phyloP scores from a whole-genome alignment of 2,113 vertebrate genomes.

The Clarias gariepinus region DNA sequence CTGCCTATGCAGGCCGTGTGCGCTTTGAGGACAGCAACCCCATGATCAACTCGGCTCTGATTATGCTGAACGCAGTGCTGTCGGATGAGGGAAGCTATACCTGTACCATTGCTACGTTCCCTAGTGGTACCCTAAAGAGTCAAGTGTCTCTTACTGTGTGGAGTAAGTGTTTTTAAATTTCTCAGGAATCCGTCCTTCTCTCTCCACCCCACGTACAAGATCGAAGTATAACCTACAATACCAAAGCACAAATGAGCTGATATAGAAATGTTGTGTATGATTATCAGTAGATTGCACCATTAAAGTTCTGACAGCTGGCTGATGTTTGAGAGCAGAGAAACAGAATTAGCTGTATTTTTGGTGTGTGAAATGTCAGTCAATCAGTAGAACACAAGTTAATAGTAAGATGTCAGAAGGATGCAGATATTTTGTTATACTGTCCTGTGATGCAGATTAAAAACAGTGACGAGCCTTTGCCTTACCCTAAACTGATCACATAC shows the following conservation, averaged over 20 bases:
- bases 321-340: background rate
- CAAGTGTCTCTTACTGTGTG: slow-evolving; percentile 63
- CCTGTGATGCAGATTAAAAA: background rate
- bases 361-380: background rate
- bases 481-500: background rate
- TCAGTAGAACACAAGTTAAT: background rate
- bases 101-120: slow-evolving; percentile 67
- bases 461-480: background rate
- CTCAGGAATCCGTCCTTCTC: background rate
- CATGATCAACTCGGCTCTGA: slow-evolving; percentile 62
- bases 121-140: slow-evolving; percentile 65
- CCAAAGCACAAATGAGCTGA: background rate
- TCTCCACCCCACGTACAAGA: background rate
- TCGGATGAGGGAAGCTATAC: slow-evolving; percentile 66
- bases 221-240: background rate
- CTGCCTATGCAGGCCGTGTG: slow-evolving; percentile 45
- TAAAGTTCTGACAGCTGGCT: background rate
- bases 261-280: background rate
- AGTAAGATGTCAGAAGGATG: background rate
- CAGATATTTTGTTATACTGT: background rate
- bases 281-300: background rate
- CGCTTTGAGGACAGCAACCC: slow-evolving; percentile 63
- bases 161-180: slow-evolving; percentile 65
- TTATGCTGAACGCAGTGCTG: slow-evolving; percentile 62
- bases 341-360: background rate